phyloP scores from a whole-genome alignment of 2,113 vertebrate genomes.

The Lota lota region DNA sequence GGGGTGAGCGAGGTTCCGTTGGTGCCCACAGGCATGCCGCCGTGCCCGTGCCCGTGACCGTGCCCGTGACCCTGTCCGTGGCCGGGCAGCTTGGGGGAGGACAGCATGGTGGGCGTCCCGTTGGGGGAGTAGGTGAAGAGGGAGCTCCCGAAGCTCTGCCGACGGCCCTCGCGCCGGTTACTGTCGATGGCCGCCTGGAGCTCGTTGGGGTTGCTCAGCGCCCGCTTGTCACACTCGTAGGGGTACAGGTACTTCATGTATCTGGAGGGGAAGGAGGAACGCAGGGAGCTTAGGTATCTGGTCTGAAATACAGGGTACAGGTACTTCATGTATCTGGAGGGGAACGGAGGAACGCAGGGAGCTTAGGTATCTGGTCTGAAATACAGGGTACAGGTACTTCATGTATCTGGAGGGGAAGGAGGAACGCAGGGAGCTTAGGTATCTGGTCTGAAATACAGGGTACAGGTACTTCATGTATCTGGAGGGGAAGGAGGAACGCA shows the following conservation, averaged over 20 bases:
- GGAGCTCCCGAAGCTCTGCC: slow-evolving; percentile 88
- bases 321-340: slow-evolving; percentile 56
- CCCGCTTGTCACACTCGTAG: slow-evolving; percentile 93
- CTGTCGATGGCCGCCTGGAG: slow-evolving; percentile 97
- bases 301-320: slow-evolving; percentile 75
- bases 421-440: no score
- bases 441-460: no score
- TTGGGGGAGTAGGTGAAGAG: slow-evolving; percentile 91
- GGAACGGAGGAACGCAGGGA: no score
- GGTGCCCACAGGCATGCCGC: slow-evolving; percentile 75
- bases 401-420: no score
- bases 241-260: slow-evolving; percentile 99
- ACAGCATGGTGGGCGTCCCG: slow-evolving; percentile 84
- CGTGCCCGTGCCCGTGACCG: no score
- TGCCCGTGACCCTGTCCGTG: slow-evolving; percentile 43
- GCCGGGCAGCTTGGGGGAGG: slow-evolving; percentile 83
- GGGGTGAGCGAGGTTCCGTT: slow-evolving; percentile 81
- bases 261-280: slow-evolving; percentile 4
- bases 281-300: no score
- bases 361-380: no score
- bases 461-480: no score
- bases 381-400: no score
- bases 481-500: no score
- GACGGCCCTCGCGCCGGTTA: slow-evolving; percentile 89
- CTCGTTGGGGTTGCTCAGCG: slow-evolving; percentile 93